phyloP scores from a whole-genome alignment of 2,888 invertebrate genomes.

The Hydrotaea diabolus region DNA sequence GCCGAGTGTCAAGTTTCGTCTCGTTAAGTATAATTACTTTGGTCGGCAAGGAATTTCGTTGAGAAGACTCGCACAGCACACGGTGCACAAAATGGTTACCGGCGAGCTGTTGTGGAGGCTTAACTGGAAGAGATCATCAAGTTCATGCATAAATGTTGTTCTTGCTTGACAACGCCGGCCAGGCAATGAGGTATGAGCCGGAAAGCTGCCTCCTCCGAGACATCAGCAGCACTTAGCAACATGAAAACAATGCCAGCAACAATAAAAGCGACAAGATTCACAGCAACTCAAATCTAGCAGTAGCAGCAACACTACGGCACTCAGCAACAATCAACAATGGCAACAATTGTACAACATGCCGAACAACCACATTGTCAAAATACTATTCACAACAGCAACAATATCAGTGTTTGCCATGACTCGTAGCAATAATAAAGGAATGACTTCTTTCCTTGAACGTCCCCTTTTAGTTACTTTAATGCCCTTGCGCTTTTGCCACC shows the following conservation, averaged over 20 bases:
- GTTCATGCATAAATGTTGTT: background rate
- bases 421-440: slow-evolving; percentile 13
- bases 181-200: background rate
- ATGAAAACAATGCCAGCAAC: background rate
- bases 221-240: slow-evolving; percentile 1
- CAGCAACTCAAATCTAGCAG: background rate
- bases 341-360: background rate
- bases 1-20: slow-evolving; percentile 61
- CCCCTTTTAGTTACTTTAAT: background rate
- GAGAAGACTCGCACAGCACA: background rate
- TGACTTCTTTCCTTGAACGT: background rate
- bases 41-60: background rate
- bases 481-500: no score
- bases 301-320: background rate
- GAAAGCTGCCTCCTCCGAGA: background rate
- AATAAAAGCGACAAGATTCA: background rate
- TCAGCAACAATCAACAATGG: background rate
- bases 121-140: slow-evolving; percentile 12
- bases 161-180: background rate
- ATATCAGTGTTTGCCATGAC: slow-evolving; percentile 5
- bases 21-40: slow-evolving; percentile 43
- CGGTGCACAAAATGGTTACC: background rate
- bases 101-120: background rate
- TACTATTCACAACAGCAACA: background rate
- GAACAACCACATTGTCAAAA: slow-evolving; percentile 24